Conservation (phyloP, 2,797 vertebrate species). For the Lacerta bilineata region DNA sequence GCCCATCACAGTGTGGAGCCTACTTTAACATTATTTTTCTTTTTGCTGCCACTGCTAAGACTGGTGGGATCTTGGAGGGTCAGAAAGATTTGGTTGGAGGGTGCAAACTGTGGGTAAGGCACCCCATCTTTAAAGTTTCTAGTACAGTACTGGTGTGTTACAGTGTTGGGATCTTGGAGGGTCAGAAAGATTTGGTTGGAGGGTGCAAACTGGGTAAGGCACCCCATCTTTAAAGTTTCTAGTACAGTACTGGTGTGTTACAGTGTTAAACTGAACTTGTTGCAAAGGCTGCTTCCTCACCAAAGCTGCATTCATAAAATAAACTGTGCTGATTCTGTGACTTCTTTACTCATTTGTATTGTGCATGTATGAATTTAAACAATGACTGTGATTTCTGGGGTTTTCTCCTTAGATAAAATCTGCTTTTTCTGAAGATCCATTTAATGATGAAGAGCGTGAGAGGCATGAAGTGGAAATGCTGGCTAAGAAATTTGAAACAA, state of each 20-base stretch:
- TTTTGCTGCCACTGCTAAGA: too few relatives aligned
- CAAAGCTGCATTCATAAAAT: neutral
- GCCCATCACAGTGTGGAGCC: too few relatives aligned
- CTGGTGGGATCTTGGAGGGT: too few relatives aligned
- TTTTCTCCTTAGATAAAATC: conserved; percentile 83
- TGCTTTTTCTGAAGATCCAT: conserved; percentile 86
- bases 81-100: too few relatives aligned
- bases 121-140: neutral
- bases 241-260: neutral
- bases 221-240: neutral
- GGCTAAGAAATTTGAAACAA: conserved; percentile 95
- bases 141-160: neutral
- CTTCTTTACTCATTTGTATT: conserved; percentile 14
- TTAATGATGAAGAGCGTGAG: conserved; percentile 91
- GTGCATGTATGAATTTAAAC: conserved; percentile 31
- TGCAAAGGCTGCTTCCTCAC: neutral
- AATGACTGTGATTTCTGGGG: conserved; percentile 38
- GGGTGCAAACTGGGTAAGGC: too few relatives aligned
- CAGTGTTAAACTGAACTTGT: neutral
- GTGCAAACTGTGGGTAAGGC: too few relatives aligned
- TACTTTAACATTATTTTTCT: too few relatives aligned
- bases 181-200: too few relatives aligned
- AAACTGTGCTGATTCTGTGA: neutral
- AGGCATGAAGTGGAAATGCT: conserved; percentile 90
- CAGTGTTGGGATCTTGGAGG: neutral